A percentile compares a stretch with the other conserved stretches of the same genome.
These are phyloP conservation scores for Gerosis bhagava DNA, from an alignment of 2,888 invertebrate genomes.

Conservation along the genomic window DNA sequence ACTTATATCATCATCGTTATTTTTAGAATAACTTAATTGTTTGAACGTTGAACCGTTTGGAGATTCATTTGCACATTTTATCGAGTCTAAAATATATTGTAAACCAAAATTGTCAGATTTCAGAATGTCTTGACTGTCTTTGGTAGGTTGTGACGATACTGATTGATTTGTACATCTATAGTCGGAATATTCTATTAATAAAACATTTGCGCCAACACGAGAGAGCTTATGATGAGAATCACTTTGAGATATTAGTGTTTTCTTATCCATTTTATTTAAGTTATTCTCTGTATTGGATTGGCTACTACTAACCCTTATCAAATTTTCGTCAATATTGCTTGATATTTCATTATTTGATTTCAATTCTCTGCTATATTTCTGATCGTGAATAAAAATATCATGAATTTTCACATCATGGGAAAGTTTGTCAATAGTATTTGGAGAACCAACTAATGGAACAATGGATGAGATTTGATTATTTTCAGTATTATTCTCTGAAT, in stretches of 20 bases:
- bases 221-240: conserved; percentile 47
- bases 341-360: conserved; percentile 22
- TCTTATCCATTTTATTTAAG: not conserved
- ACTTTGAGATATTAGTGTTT: not conserved
- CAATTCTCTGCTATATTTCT: conserved; percentile 6
- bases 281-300: not conserved
- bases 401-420: conserved; percentile 5
- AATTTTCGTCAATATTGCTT: not conserved
- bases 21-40: not conserved
- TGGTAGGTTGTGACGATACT: conserved; percentile 1
- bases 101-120: conserved; percentile 43
- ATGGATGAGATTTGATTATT: conserved; percentile 37
- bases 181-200: conserved; percentile 40
- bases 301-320: conserved; percentile 1
- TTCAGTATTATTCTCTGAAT: conserved; percentile 34
- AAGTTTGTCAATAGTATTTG: conserved; percentile 7
- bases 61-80: conserved; percentile 42
- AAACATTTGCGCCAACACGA: conserved; percentile 46
- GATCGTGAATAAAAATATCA: conserved; percentile 6
- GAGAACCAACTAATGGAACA: conserved; percentile 1
- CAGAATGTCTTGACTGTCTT: conserved; percentile 12
- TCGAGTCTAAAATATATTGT: conserved; percentile 52
- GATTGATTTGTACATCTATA: conserved; percentile 3
- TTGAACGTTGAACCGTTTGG: conserved; percentile 7
- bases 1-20: too few species aligned